A percentile compares a stretch with the other conserved stretches of the same genome.
These are phyloP conservation scores for Battus philenor DNA, from an alignment of 1,140 invertebrate species.

Conservation along the genomic window DNA sequence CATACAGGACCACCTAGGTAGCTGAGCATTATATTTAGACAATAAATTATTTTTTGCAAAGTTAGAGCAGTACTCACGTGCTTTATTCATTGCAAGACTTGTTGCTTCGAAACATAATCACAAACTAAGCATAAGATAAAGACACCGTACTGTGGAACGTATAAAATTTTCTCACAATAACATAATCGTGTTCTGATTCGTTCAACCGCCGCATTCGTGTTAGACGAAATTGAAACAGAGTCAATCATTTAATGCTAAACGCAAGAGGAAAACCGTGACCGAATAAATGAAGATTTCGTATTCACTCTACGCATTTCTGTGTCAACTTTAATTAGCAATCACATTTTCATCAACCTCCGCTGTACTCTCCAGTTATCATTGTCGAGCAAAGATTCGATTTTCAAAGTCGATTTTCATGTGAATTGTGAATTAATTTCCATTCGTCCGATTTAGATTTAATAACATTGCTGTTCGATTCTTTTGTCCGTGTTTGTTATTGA, in stretches of 20 bases:
- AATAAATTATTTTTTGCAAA: not conserved
- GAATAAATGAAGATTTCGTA: conserved; percentile 70
- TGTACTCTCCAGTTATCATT: conserved; percentile 49
- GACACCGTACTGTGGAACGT: conserved; percentile 42
- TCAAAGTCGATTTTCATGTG: conserved; percentile 47
- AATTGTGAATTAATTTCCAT: conserved; percentile 45
- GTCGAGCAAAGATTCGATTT: conserved; percentile 55
- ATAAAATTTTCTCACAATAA: conserved; percentile 70
- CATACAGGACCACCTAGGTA: conserved; percentile 62
- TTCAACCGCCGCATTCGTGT: conserved; percentile 67
- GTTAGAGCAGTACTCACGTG: conserved; percentile 54
- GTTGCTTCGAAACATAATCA: conserved; percentile 50
- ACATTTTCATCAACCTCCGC: conserved; percentile 61
- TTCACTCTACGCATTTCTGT: conserved; percentile 66
- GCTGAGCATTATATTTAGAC: conserved; percentile 27
- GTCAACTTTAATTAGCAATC: conserved; percentile 74
- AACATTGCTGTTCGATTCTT: conserved; percentile 34
- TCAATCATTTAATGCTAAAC: conserved; percentile 72
- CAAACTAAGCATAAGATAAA: conserved; percentile 55
- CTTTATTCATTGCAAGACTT: conserved; percentile 64
- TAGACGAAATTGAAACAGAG: conserved; percentile 73
- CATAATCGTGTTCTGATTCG: conserved; percentile 70
- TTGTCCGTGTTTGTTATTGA: conserved; percentile 7
- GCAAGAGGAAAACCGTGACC: conserved; percentile 65
- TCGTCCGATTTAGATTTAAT: conserved; percentile 39